Evolutionary conservation across 2,888 invertebrate species (phyloP), one percentile per base, ranked within the genome.

Genomic region (Adela reaumurella): DNA sequence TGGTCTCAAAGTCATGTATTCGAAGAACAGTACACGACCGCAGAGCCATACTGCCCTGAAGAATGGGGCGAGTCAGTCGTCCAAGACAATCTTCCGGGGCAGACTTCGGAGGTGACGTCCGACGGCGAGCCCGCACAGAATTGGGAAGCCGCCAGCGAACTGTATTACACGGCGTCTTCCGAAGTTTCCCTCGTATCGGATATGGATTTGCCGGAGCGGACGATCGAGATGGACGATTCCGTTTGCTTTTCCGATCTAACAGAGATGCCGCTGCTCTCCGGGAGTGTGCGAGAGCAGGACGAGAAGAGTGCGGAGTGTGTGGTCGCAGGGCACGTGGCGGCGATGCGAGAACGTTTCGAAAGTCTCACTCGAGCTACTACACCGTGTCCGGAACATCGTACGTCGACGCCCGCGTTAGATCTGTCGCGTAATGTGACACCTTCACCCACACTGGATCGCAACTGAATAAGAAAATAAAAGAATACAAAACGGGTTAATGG

Each of bases 291-390:
- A 11, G 43, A 43, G 19, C 18, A 10, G 3, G 55, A 52, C 17
- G 62, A 67, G 3, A 59, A 59, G n/a, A 60, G 60, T n/a, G 61
- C 60, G n/a, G 56, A 60, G 35, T 62, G 67, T 45, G 72, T 72
- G 52, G 64, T 71, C 48, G 70, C 78, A 0, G 80, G 80, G 1
- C 80, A 79, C 60, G 80, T 80, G 59, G 80, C 80, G 8, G 80
- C 80, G 16, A 79, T 80, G 79, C 56, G 79, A 14, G 78, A 79
- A 55, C 59, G 74, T 10, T 80, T 79, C 60, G 80, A 80, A 57
- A 79, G 70, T 48, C 72, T 79, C 72, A 79, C 78, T 46, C 65
- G 78, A 3, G 62, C 72, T 10, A 70, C 68, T 60, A 74, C 77
- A 51, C 77, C 77, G 1, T n/a, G n/a, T n/a, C n/a, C n/a, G n/a